These are phyloP conservation scores for Zalophus californianus DNA, from an alignment of 2,797 vertebrate genomes.

Conservation along the genomic window DNA sequence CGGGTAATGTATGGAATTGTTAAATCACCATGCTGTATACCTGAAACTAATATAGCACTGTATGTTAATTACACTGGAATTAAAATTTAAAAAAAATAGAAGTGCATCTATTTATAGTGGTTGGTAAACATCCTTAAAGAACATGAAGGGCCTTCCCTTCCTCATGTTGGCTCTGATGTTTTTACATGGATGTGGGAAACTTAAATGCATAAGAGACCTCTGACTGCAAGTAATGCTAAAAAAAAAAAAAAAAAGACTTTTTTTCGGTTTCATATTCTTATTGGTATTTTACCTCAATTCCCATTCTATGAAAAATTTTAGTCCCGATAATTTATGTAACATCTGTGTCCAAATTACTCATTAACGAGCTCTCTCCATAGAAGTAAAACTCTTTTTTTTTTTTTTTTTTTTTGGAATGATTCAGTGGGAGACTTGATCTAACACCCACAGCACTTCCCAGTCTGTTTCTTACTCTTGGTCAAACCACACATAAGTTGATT, in stretches of 20 bases:
- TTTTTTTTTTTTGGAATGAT: background rate
- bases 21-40: background rate
- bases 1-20: background rate
- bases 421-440: background rate
- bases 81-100: background rate
- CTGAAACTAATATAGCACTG: background rate
- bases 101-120: background rate
- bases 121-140: background rate
- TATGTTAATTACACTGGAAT: background rate
- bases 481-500: background rate
- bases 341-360: background rate
- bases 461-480: background rate
- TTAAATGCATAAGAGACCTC: background rate
- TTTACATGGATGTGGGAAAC: background rate
- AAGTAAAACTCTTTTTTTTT: background rate
- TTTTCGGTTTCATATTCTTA: constrained; percentile 12
- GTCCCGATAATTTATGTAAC: background rate
- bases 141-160: background rate
- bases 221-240: background rate
- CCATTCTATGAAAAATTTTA: background rate
- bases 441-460: background rate
- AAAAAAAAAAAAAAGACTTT: background rate
- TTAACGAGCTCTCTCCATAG: background rate
- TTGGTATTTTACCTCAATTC: background rate
- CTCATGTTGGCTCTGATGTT: background rate